Evolutionary conservation across 2,797 vertebrate species (phyloP).

Genomic region (Muscicapa comitata): DNA sequence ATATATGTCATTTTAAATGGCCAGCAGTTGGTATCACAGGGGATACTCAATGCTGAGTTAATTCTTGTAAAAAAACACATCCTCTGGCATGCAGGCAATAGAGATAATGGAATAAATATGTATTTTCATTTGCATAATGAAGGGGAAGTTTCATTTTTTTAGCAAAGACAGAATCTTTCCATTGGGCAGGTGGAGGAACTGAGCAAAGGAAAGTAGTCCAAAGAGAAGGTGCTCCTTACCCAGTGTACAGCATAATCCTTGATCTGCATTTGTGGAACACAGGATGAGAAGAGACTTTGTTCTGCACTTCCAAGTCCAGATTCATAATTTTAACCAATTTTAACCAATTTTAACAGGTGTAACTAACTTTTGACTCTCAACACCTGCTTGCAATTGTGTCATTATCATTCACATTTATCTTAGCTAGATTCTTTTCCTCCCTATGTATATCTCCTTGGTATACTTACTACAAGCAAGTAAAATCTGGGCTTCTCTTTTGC

Average conservation of each 20-base stretch:
- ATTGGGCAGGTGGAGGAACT: not conserved
- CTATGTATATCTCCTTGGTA: not conserved
- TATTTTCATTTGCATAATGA: not conserved
- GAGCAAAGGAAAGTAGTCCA: not conserved
- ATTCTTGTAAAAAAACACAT: not conserved
- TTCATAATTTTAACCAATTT: not conserved
- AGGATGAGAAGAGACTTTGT: not conserved
- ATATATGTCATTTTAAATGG: not conserved
- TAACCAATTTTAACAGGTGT: too few relatives aligned
- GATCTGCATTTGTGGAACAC: not conserved
- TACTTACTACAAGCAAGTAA: not conserved
- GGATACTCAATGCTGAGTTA: not conserved
- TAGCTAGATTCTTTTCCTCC: not conserved
- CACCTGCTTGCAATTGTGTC: not conserved
- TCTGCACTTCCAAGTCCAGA: not conserved
- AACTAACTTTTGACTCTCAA: not conserved
- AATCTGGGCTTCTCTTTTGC: not conserved
- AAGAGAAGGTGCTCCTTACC: not conserved
- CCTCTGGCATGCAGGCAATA: not conserved
- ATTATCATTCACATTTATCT: not conserved
- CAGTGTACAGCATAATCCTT: not conserved
- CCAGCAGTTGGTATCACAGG: not conserved
- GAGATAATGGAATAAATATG: not conserved
- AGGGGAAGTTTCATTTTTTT: not conserved
- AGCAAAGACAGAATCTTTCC: not conserved